A percentile compares a stretch with the other conserved stretches of the same genome.
These are phyloP conservation scores for Mycalesis mineus DNA, from an alignment of 2,888 invertebrate genomes.

Conservation along the genomic window DNA sequence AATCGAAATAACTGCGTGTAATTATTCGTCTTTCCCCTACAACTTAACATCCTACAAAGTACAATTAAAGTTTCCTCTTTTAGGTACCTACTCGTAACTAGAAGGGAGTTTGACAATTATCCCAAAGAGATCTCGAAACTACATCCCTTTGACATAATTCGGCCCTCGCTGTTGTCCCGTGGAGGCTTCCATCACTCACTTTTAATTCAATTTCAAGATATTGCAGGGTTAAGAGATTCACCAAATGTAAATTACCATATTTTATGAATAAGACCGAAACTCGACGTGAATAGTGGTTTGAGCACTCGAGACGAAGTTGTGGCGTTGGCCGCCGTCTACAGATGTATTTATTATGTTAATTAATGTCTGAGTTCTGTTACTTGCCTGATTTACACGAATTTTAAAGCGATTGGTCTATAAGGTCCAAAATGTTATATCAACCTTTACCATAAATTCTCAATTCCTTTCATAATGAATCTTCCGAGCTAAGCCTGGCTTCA, in stretches of 20 bases:
- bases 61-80: constrained; percentile 2
- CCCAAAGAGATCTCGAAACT: constrained; percentile 3
- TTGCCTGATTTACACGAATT: constrained; percentile 28
- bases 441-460: too few relatives aligned
- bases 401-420: background rate
- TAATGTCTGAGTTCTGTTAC: constrained; percentile 46
- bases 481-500: too few relatives aligned
- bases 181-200: background rate
- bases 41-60: background rate
- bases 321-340: constrained; percentile 24
- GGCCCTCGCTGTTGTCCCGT: constrained; percentile 3
- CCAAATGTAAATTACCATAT: constrained; percentile 55
- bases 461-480: too few relatives aligned
- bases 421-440: background rate
- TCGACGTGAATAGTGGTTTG: constrained; percentile 49
- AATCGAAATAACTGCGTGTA: background rate
- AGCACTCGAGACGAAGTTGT: constrained; percentile 43
- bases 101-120: constrained; percentile 8
- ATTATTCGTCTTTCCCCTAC: background rate
- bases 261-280: constrained; percentile 44
- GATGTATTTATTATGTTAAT: constrained; percentile 64
- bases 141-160: constrained; percentile 5
- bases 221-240: constrained; percentile 37
- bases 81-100: background rate
- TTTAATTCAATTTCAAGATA: constrained; percentile 25